Conservation (phyloP, 2,113 vertebrate genomes). For the Rattus norvegicus region DNA sequence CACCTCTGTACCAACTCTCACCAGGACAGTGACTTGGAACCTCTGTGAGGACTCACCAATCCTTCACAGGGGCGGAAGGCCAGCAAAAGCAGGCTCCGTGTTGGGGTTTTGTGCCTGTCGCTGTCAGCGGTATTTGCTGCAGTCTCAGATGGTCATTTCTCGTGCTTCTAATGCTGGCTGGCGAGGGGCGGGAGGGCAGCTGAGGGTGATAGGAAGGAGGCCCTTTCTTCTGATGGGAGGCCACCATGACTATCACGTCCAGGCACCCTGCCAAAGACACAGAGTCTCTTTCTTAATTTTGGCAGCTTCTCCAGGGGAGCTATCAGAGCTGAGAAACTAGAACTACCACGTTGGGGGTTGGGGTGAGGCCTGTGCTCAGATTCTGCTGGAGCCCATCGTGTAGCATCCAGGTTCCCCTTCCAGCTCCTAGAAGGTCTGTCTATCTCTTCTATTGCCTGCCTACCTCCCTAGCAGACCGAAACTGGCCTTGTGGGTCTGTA, state of each 20-base stretch:
- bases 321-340: neutral
- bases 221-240: neutral
- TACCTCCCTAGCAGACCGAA: neutral
- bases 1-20: neutral
- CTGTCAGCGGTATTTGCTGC: neutral
- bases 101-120: neutral
- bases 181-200: fast-evolving
- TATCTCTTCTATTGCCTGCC: neutral
- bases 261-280: neutral
- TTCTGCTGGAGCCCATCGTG: neutral
- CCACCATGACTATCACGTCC: neutral
- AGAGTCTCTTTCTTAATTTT: neutral
- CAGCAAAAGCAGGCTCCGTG: neutral
- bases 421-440: neutral
- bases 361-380: neutral
- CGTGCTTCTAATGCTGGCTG: neutral
- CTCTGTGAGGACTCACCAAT: neutral
- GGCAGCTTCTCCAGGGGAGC: neutral
- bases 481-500: neutral
- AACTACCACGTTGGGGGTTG: fast-evolving
- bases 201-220: neutral
- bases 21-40: neutral
- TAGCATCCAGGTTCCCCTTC: too few species aligned
- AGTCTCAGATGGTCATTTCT: neutral
- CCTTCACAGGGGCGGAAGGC: neutral